A percentile compares a stretch with the other conserved stretches of the same genome.
Conservation (phyloP, 2,888 invertebrate species). For the Drosophila anomelani region DNA sequence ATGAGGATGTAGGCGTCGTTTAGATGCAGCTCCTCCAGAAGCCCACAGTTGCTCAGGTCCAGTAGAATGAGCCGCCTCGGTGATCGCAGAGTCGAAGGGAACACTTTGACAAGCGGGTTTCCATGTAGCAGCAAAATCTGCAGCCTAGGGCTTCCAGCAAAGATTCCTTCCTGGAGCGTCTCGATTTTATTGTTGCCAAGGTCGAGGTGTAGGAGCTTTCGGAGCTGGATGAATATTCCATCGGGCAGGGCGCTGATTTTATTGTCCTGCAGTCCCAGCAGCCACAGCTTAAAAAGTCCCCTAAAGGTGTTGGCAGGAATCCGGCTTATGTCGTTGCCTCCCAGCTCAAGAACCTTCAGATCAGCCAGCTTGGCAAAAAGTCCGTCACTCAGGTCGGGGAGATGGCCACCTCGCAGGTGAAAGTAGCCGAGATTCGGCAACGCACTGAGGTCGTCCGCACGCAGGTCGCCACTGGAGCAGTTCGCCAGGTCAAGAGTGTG, state of each 20-base stretch:
- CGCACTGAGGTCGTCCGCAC: neutral
- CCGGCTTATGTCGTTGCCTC: conserved; percentile 3
- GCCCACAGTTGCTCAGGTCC: conserved; percentile 13
- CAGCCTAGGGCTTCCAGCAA: conserved; percentile 4
- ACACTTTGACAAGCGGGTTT: conserved; percentile 1
- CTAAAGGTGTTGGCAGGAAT: conserved; percentile 2
- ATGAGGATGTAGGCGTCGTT: conserved; percentile 11
- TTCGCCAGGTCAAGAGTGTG: neutral
- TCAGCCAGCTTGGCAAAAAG: conserved; percentile 6
- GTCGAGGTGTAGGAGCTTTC: conserved; percentile 2
- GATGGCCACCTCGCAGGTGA: neutral
- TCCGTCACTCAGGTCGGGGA: neutral
- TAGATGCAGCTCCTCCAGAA: conserved; percentile 13
- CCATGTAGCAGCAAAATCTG: conserved; percentile 8
- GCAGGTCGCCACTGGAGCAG: conserved; percentile 1
- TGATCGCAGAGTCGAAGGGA: neutral
- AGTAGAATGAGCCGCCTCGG: conserved; percentile 7
- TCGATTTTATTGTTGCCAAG: conserved; percentile 7
- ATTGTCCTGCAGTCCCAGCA: conserved; percentile 7
- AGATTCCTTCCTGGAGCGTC: conserved; percentile 1
- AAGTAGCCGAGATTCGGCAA: conserved; percentile 7
- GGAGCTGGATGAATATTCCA: conserved; percentile 5
- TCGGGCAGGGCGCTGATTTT: neutral
- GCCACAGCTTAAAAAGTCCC: conserved; percentile 11
- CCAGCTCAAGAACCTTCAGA: conserved; percentile 6